Evolutionary conservation across 2,113 vertebrate genomes (phyloP).

Genomic region (Leptosomus discolor): DNA sequence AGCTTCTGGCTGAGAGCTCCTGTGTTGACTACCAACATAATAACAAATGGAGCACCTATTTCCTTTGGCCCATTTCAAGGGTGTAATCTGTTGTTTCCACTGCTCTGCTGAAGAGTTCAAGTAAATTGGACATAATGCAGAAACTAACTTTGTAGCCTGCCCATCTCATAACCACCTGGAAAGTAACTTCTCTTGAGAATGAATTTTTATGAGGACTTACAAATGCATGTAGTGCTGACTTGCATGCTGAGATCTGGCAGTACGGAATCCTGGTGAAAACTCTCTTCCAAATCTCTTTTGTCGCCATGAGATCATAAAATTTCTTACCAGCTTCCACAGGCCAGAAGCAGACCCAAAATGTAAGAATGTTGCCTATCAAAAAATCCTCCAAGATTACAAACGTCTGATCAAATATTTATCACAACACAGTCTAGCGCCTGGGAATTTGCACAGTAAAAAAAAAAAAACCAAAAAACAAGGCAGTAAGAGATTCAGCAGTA

Average conservation of each 20-base stretch:
- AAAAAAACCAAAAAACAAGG: neutral
- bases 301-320: neutral
- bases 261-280: neutral
- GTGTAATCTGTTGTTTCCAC: neutral
- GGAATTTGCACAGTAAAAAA: neutral
- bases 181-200: neutral
- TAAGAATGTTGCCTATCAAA: neutral
- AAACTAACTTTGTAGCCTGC: neutral
- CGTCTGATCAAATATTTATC: conserved; percentile 30
- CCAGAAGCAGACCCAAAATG: neutral
- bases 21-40: neutral
- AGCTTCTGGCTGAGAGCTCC: neutral
- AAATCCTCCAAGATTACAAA: neutral
- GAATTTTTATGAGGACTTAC: neutral
- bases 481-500: neutral
- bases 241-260: neutral
- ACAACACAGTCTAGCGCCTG: conserved; percentile 14
- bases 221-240: neutral
- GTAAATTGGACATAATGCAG: neutral
- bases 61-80: neutral
- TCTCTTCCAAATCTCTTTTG: neutral
- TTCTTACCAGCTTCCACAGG: neutral
- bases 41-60: neutral
- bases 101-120: neutral
- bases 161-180: neutral